Conservation (phyloP, 1,140 invertebrate species). For the Mylabris phalerata region DNA sequence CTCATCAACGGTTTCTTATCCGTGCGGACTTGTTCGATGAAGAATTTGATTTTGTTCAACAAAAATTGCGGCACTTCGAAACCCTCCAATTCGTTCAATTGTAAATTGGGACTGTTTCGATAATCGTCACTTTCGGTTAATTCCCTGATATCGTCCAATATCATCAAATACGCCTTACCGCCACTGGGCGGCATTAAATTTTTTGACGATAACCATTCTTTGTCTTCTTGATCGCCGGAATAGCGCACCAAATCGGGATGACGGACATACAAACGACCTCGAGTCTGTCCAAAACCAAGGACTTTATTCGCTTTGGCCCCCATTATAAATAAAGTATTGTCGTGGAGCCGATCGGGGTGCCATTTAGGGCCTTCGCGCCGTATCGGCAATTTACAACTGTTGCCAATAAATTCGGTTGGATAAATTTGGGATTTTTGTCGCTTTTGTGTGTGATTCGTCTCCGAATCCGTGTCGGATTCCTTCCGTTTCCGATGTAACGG, state of each 20-base stretch:
- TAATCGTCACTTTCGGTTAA: conserved; percentile 66
- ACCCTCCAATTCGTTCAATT: conserved; percentile 60
- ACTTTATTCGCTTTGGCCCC: conserved; percentile 70
- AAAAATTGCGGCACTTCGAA: conserved; percentile 68
- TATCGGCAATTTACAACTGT: conserved; percentile 32
- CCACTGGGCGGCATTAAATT: conserved; percentile 69
- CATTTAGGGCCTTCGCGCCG: conserved; percentile 53
- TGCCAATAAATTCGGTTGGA: conserved; percentile 24
- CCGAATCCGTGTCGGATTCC: conserved; percentile 54
- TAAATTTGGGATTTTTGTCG: conserved; percentile 26
- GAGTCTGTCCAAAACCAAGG: conserved; percentile 66
- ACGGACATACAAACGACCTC: conserved; percentile 67
- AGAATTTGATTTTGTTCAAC: conserved; percentile 60
- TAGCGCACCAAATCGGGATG: conserved; percentile 68
- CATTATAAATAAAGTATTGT: conserved; percentile 71
- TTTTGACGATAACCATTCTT: conserved; percentile 72
- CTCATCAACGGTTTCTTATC: conserved; percentile 30
- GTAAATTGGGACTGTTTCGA: conserved; percentile 57
- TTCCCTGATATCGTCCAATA: conserved; percentile 74
- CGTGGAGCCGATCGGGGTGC: conserved; percentile 62
- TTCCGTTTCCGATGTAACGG: conserved; percentile 51
- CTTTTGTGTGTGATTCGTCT: conserved; percentile 46
- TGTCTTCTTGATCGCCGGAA: conserved; percentile 72
- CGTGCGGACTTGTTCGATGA: conserved; percentile 43
- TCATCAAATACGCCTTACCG: conserved; percentile 71